These are phyloP conservation scores for Pollenia angustigena DNA, from an alignment of 2,888 invertebrate genomes.

Conservation along the genomic window DNA sequence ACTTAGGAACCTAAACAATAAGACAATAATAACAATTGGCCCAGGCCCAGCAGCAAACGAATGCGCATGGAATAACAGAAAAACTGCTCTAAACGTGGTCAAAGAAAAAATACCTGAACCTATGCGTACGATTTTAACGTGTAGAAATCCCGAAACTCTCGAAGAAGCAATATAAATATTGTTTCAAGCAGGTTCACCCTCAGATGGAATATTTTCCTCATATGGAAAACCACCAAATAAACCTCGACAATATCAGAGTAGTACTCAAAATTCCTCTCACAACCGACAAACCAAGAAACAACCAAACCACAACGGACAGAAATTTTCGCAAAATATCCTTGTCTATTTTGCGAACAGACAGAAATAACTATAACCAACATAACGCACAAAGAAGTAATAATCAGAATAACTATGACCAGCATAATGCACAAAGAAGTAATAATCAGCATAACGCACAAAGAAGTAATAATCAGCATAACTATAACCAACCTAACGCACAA, in stretches of 20 bases:
- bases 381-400: slow-evolving; percentile 4
- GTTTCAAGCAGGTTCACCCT: slow-evolving; percentile 40
- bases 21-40: slow-evolving; percentile 48
- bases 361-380: too few species aligned
- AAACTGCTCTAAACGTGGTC: not conserved
- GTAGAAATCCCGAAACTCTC: slow-evolving; percentile 60
- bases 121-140: slow-evolving; percentile 60
- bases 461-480: too few species aligned
- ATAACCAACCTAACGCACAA: slow-evolving; percentile 2
- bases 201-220: slow-evolving; percentile 6
- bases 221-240: slow-evolving; percentile 6
- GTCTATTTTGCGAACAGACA: too few species aligned
- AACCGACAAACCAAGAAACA: not conserved
- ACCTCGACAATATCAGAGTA: slow-evolving; percentile 5
- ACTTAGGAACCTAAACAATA: slow-evolving; percentile 67
- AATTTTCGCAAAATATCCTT: too few species aligned
- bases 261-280: slow-evolving; percentile 16
- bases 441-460: not conserved
- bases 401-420: not conserved
- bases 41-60: slow-evolving; percentile 54
- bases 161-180: slow-evolving; percentile 68
- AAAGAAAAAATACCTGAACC: slow-evolving; percentile 19
- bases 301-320: not conserved
- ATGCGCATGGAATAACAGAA: not conserved
- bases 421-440: slow-evolving; percentile 14